These are phyloP conservation scores for Melanerpes formicivorus DNA, from an alignment of 2,113 vertebrate genomes.

Conservation along the genomic window DNA sequence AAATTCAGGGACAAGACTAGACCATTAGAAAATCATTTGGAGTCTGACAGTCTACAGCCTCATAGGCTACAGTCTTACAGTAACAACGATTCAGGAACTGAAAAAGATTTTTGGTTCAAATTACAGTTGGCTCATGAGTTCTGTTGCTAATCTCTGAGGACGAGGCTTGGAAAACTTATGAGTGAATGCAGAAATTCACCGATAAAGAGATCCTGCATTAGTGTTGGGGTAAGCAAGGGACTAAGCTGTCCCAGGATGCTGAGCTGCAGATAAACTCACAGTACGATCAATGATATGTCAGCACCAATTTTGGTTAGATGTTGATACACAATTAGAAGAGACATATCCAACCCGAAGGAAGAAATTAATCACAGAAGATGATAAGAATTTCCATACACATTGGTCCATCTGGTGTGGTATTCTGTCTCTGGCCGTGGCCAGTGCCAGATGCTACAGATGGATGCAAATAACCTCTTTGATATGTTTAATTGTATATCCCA, in stretches of 20 bases:
- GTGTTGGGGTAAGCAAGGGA: constrained; percentile 13
- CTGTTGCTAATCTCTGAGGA: constrained; percentile 11
- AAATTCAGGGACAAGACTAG: background rate
- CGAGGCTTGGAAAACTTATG: background rate
- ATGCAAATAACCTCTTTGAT: constrained; percentile 41
- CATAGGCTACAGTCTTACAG: background rate
- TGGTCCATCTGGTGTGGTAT: constrained; percentile 50
- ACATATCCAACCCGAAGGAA: constrained; percentile 49
- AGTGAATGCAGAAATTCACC: constrained; percentile 34
- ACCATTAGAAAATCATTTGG: background rate
- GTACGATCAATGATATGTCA: constrained; percentile 24
- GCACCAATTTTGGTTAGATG: constrained; percentile 30
- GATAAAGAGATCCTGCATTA: constrained; percentile 15
- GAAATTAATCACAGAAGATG: constrained; percentile 52
- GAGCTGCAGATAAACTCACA: constrained; percentile 36
- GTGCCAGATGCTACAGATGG: constrained; percentile 60
- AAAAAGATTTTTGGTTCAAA: constrained; percentile 32
- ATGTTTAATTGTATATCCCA: constrained; percentile 47
- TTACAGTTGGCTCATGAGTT: constrained; percentile 53
- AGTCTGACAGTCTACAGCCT: constrained; percentile 16
- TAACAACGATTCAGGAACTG: background rate
- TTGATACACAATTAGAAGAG: constrained; percentile 38
- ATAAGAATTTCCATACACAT: constrained; percentile 18
- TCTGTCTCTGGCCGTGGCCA: constrained; percentile 9
- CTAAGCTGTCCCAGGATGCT: constrained; percentile 16